Conservation (phyloP, 2,888 invertebrate genomes). For the Melieria crassipennis region DNA sequence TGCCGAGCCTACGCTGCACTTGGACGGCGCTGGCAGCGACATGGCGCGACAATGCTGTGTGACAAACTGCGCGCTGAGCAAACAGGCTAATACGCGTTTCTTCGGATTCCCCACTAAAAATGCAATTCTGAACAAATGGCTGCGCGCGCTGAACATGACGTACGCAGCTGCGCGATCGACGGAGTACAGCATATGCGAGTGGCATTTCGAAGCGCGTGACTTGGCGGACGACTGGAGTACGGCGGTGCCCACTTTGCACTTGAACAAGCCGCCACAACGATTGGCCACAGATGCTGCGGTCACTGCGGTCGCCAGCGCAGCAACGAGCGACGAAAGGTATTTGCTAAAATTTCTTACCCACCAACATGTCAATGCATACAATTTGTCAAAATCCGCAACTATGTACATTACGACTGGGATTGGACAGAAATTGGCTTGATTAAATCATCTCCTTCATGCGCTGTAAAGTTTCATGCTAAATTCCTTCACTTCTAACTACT, state of each 20-base stretch:
- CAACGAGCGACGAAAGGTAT: too few relatives aligned
- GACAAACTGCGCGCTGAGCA: constrained; percentile 18
- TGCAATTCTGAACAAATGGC: constrained; percentile 32
- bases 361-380: too few relatives aligned
- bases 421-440: too few relatives aligned
- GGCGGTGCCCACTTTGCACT: constrained; percentile 47
- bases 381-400: too few relatives aligned
- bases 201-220: constrained; percentile 34
- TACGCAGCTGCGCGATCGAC: constrained; percentile 33
- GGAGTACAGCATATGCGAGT: constrained; percentile 36
- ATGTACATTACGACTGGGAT: too few relatives aligned
- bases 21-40: constrained; percentile 19
- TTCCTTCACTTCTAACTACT: constrained; percentile 34
- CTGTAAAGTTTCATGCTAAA: constrained; percentile 53
- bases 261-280: constrained; percentile 45
- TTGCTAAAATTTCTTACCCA: too few relatives aligned
- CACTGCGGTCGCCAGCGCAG: too few relatives aligned
- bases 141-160: constrained; percentile 32
- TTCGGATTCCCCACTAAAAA: constrained; percentile 35
- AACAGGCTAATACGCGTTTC: constrained; percentile 9
- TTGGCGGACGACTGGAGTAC: neutral
- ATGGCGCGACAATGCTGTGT: constrained; percentile 27
- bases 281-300: too few relatives aligned
- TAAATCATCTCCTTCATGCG: too few relatives aligned
- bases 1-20: constrained; percentile 39